Conservation (phyloP, 2,113 vertebrate genomes). For the Peromyscus maniculatus region DNA sequence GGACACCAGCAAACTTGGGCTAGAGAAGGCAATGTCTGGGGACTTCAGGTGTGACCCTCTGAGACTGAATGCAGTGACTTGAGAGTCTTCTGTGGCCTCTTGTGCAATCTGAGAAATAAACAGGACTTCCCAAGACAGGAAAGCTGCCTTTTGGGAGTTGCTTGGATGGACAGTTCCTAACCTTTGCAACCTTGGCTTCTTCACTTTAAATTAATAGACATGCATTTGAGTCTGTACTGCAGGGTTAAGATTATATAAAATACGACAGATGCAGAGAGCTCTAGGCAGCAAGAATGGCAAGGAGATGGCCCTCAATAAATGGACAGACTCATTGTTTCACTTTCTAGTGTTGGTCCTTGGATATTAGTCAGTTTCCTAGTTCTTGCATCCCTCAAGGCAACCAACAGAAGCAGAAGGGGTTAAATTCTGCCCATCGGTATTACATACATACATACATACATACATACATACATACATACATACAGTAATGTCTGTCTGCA, state of each 20-base stretch:
- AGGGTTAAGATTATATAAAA: neutral
- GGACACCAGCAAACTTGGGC: too few relatives aligned
- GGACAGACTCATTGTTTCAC: neutral
- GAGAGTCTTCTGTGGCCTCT: neutral
- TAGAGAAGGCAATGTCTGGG: neutral
- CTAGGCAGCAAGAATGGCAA: accelerated
- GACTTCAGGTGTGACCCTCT: accelerated
- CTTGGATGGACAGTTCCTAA: neutral
- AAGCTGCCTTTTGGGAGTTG: too few relatives aligned
- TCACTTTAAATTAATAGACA: neutral
- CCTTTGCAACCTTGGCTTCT: neutral
- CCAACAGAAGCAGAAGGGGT: too few relatives aligned
- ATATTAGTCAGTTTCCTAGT: neutral
- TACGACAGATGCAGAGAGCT: accelerated
- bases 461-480: too few relatives aligned
- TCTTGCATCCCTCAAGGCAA: neutral
- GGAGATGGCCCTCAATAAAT: neutral
- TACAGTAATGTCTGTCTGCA: neutral
- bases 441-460: neutral
- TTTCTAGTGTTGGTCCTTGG: neutral
- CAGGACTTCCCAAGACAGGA: neutral
- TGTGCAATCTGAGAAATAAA: too few relatives aligned
- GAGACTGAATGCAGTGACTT: neutral
- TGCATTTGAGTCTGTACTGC: accelerated
- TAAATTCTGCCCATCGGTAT: neutral